Percentiles rank a stretch among this genome's conserved stretches.
Evolutionary conservation across 2,113 vertebrate species (phyloP).

Genomic region (Dryoscopus gambensis): DNA sequence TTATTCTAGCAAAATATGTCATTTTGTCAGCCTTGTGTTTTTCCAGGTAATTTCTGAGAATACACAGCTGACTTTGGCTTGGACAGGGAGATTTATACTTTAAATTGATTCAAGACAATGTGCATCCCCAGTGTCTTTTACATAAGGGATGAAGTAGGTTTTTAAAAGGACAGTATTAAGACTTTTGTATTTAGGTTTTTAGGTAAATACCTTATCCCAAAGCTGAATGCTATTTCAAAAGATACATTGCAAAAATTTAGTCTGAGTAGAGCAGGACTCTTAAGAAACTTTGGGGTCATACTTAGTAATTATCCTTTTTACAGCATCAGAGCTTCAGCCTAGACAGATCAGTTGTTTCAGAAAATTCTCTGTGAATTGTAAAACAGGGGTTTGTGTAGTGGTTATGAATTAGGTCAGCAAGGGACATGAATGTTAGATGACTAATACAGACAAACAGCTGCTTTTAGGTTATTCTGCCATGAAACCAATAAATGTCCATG

Average conservation of each 20-base stretch:
- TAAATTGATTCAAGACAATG: background rate
- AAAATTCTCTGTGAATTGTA: background rate
- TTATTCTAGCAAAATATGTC: background rate
- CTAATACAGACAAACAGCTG: background rate
- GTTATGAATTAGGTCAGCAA: background rate
- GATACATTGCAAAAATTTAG: background rate
- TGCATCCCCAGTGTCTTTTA: background rate
- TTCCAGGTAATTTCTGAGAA: background rate
- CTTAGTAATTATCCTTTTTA: background rate
- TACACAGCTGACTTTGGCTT: background rate
- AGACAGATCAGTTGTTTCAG: background rate
- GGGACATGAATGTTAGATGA: background rate
- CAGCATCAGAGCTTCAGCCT: background rate
- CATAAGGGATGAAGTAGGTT: background rate
- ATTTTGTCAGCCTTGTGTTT: background rate
- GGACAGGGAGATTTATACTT: background rate
- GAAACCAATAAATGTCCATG: background rate
- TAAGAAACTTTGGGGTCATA: background rate
- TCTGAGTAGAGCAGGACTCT: background rate
- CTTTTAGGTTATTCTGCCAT: constrained; percentile 16
- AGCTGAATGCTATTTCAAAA: background rate
- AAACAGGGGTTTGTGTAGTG: background rate
- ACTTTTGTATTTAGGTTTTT: background rate
- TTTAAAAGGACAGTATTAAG: background rate
- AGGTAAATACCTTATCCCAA: background rate